phyloP scores from a whole-genome alignment of 30 jellyfish, hydroid and myxozoan genomes.

The Morbakka virulenta region DNA sequence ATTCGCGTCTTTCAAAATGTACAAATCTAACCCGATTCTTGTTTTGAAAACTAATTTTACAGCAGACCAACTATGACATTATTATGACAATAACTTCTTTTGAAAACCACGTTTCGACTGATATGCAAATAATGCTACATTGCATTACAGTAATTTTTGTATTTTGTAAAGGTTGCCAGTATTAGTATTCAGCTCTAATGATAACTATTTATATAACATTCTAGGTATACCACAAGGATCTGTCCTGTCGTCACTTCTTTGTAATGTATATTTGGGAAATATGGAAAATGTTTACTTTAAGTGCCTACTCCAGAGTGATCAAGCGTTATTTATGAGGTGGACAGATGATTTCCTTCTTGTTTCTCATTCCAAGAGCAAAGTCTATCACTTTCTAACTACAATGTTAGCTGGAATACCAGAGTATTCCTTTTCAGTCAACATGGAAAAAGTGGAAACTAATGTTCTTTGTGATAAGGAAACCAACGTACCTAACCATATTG shows the following conservation, averaged over 20 bases:
- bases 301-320: conserved; percentile 12
- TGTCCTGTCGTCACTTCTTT: conserved; percentile 59
- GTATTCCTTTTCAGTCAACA: conserved; percentile 62
- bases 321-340: conserved; percentile 81
- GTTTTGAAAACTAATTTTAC: no score
- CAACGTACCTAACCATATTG: conserved; percentile 44
- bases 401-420: conserved; percentile 49
- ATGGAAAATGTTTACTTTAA: conserved; percentile 44
- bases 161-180: not conserved
- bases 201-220: not conserved
- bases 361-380: conserved; percentile 37
- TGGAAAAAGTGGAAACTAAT: conserved; percentile 41
- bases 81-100: no score
- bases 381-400: conserved; percentile 25
- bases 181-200: not conserved
- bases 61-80: no score
- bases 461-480: not conserved
- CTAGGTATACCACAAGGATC: conserved; percentile 97
- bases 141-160: no score
- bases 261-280: conserved; percentile 62
- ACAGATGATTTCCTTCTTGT: conserved; percentile 78
- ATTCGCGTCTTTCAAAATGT: no score
- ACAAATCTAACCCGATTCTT: no score
- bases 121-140: not conserved
- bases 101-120: no score